Evolutionary conservation across 2,888 invertebrate species (phyloP), one percentile per base, ranked within the genome.

Genomic region (Zootermopsis nevadensis): DNA sequence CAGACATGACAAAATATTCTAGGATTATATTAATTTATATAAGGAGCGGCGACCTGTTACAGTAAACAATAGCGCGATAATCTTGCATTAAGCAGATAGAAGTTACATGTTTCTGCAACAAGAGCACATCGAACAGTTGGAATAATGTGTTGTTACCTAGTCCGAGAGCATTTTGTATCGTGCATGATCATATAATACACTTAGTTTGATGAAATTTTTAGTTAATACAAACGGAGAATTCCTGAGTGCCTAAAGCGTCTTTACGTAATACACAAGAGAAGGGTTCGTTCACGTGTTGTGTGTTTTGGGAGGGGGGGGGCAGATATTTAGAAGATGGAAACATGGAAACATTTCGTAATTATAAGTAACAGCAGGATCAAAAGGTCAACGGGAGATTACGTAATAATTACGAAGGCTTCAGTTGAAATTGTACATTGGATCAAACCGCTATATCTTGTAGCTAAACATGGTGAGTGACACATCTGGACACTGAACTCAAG

Each of bases 361-460:
- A n/a, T 60, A 7, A 6, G 6, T 7, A 27, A 60, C 27, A 27
- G 27, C 6, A 12, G n/a, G 60, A 60, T 60, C 60, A 60, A 60
- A 60, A 27, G 60, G 60, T 60, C 60, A n/a, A 27, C 60, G n/a
- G 27, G 60, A 60, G 60, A 60, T 60, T 60, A 60, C 27, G n/a
- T n/a, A n/a, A 60, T 60, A 60, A 60, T 60, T 60, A 60, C 60
- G 27, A 6, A 27, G n/a, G 12, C n/a, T 27, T 6, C n/a, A 8
- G 60, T 60, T 60, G n/a, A 60, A 60, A 1, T 27, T 15, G n/a
- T 27, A 27, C 12, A 60, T 15, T 48, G 48, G 48, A 48, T 48
- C 48, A 19, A 48, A 48, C n/a, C 15, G 60, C 60, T 15, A 27
- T 60, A 60, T 60, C 27, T 60, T 60, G 60, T 60, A 27, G n/a